Percentiles rank a stretch among this genome's conserved stretches.
Conservation (phyloP, 2,797 vertebrate species). For the Anguilla obscura region DNA sequence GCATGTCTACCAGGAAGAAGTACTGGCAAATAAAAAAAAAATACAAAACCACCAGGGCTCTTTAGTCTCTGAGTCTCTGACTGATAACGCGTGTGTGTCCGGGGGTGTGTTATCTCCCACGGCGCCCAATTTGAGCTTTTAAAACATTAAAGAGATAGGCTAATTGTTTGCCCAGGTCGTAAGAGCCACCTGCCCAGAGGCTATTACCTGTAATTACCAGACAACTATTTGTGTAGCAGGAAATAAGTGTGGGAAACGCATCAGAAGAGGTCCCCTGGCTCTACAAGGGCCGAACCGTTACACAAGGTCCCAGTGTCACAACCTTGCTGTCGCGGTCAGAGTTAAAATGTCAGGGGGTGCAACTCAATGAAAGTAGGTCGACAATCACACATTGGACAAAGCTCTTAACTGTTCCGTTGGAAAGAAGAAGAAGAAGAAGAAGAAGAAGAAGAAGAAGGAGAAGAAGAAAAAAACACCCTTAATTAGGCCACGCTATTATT, state of each 20-base stretch:
- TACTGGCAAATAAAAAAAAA: not conserved
- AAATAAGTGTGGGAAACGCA: slow-evolving; percentile 4
- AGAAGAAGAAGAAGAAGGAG: not conserved
- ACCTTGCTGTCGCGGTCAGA: not conserved
- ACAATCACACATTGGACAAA: slow-evolving; percentile 4
- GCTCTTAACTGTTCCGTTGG: not conserved
- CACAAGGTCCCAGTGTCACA: not conserved
- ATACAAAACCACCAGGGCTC: not conserved
- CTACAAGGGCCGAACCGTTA: not conserved
- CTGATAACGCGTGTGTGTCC: not conserved
- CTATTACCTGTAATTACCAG: slow-evolving; percentile 20
- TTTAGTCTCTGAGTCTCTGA: not conserved
- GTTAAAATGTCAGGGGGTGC: not conserved
- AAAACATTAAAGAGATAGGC: slow-evolving; percentile 23
- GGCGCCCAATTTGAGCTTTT: slow-evolving; percentile 11
- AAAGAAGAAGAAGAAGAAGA: slow-evolving; percentile 34
- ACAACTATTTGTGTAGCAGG: slow-evolving; percentile 15
- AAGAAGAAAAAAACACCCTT: slow-evolving; percentile 47
- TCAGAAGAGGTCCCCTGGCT: not conserved
- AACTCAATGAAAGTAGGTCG: not conserved
- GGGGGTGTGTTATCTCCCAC: slow-evolving; percentile 13
- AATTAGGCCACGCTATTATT: slow-evolving; percentile 54
- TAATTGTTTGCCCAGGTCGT: slow-evolving; percentile 20
- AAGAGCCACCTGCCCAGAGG: slow-evolving; percentile 19
- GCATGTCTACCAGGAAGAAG: not conserved